These are phyloP conservation scores for Helostoma temminkii DNA, from an alignment of 2,797 vertebrate species.

Conservation along the genomic window DNA sequence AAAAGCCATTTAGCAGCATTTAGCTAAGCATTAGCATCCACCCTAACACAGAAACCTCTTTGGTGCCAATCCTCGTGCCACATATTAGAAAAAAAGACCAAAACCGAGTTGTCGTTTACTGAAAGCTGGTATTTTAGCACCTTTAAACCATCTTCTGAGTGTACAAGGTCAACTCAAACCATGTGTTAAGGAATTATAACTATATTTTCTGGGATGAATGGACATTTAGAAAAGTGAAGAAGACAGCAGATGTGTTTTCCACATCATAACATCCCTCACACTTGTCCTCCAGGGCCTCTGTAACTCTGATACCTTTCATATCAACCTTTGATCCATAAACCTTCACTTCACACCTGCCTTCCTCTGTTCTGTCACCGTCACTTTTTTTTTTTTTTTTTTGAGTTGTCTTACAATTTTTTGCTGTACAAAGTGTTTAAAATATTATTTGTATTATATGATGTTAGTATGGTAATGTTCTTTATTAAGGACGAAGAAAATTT, in stretches of 20 bases:
- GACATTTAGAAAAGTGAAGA: conserved; percentile 28
- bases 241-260: conserved; percentile 41
- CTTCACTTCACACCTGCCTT: conserved; percentile 56
- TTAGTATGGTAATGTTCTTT: conserved; percentile 99
- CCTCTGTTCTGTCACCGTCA: conserved; percentile 84
- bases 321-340: conserved; percentile 82
- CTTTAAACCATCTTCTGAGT: conserved; percentile 32
- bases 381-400: conserved; percentile 66
- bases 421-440: conserved; percentile 94
- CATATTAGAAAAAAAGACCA: conserved; percentile 2
- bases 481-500: conserved; percentile 99
- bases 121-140: conserved; percentile 41
- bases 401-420: conserved; percentile 90
- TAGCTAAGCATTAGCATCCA: not conserved
- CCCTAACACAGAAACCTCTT: conserved; percentile 8
- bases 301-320: conserved; percentile 60
- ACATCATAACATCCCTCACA: conserved; percentile 32
- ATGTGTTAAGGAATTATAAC: conserved; percentile 11
- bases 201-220: conserved; percentile 46
- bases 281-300: conserved; percentile 51
- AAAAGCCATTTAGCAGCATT: not conserved
- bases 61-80: conserved; percentile 38
- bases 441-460: conserved; percentile 95
- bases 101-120: not conserved
- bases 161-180: conserved; percentile 21